A percentile compares a stretch with the other conserved stretches of the same genome.
These are phyloP conservation scores for Linyphia triangularis DNA, from an alignment of 2,888 invertebrate species.

Conservation along the genomic window DNA sequence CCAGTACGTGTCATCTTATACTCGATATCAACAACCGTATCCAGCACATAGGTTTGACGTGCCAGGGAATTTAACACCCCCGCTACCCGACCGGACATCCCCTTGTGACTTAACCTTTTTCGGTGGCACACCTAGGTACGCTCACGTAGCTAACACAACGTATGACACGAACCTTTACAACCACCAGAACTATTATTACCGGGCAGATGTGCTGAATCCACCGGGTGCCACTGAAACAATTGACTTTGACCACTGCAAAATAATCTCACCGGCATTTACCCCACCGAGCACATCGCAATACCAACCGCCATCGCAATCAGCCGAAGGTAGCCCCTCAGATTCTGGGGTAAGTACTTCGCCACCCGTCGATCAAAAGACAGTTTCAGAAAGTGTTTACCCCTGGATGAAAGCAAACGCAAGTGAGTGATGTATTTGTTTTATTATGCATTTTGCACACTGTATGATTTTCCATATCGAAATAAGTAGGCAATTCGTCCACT, in stretches of 20 bases:
- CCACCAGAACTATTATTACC: constrained; percentile 54
- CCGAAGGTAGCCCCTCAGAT: constrained; percentile 34
- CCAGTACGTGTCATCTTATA: constrained; percentile 39
- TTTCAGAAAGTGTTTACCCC: constrained; percentile 50
- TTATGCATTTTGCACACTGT: neutral
- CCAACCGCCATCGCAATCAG: neutral
- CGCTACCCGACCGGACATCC: constrained; percentile 61
- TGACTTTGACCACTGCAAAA: constrained; percentile 54
- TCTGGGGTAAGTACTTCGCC: constrained; percentile 64
- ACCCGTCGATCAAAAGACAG: constrained; percentile 53
- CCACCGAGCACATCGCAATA: constrained; percentile 47
- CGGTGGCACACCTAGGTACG: constrained; percentile 40
- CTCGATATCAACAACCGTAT: constrained; percentile 47
- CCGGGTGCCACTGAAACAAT: neutral
- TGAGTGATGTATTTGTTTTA: constrained; percentile 49
- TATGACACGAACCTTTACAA: constrained; percentile 41
- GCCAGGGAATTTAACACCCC: constrained; percentile 63
- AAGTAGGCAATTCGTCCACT: constrained; percentile 14
- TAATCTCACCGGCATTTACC: constrained; percentile 59
- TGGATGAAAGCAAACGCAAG: constrained; percentile 72
- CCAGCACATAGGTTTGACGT: constrained; percentile 23
- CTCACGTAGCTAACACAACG: constrained; percentile 17
- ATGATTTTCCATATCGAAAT: neutral
- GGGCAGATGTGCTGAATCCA: constrained; percentile 14
- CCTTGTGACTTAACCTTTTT: constrained; percentile 48